These are phyloP conservation scores for Theretra japonica DNA, from an alignment of 2,888 invertebrate genomes.

Conservation along the genomic window DNA sequence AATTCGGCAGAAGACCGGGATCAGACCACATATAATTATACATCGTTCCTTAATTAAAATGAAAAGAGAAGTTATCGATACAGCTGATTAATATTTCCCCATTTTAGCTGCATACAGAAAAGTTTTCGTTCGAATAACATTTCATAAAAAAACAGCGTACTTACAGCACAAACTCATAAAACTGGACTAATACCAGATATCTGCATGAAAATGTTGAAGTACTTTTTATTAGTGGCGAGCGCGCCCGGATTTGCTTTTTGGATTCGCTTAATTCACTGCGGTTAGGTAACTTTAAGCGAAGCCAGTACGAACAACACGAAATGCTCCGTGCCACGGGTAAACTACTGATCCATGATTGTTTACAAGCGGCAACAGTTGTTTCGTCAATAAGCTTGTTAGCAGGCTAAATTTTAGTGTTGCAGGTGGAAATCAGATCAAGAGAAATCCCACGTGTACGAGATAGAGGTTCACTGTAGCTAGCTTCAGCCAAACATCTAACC, in stretches of 20 bases:
- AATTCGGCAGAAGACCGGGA: no score
- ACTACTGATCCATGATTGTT: neutral
- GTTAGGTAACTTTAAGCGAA: constrained; percentile 8
- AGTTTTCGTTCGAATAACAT: neutral
- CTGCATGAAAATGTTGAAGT: constrained; percentile 6
- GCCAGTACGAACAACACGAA: constrained; percentile 1
- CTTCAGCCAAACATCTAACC: no score
- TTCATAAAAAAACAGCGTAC: neutral
- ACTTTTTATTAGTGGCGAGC: constrained; percentile 23
- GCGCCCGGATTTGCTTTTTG: constrained; percentile 11
- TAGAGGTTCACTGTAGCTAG: no score
- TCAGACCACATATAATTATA: no score
- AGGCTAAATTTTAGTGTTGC: neutral
- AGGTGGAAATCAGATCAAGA: neutral
- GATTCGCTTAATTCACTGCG: constrained; percentile 5
- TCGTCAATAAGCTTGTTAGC: constrained; percentile 1
- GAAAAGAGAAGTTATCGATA: neutral
- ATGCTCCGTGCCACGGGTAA: constrained; percentile 15
- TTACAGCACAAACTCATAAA: neutral
- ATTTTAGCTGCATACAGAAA: neutral
- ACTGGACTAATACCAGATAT: constrained; percentile 1
- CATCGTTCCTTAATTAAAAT: neutral
- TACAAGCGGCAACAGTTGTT: neutral
- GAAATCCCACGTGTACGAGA: no score
- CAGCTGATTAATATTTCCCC: neutral